Percentiles rank a stretch among this genome's conserved stretches.
Evolutionary conservation across 1,140 invertebrate species (phyloP).

Genomic region (Sitodiplosis mosellana): DNA sequence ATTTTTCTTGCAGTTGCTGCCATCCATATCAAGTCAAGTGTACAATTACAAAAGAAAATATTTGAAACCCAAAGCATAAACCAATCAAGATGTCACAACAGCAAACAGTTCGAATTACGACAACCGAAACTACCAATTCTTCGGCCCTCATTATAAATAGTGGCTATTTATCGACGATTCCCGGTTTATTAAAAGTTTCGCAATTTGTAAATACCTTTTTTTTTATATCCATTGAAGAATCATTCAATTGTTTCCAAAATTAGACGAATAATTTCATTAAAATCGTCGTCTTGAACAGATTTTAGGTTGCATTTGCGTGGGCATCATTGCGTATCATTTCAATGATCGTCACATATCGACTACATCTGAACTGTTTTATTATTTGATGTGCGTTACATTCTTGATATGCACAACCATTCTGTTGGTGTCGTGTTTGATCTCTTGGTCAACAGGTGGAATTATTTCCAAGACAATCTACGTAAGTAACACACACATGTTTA

Average conservation of each 20-base stretch:
- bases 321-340: constrained; percentile 38
- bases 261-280: neutral
- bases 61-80: no score
- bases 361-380: constrained; percentile 41
- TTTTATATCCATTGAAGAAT: neutral
- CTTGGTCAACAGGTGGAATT: constrained; percentile 50
- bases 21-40: no score
- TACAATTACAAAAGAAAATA: no score
- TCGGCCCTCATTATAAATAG: constrained; percentile 47
- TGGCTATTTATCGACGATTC: constrained; percentile 42
- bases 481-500: neutral
- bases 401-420: constrained; percentile 49
- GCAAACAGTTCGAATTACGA: constrained; percentile 25
- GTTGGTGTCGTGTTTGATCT: constrained; percentile 43
- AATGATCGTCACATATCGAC: constrained; percentile 17
- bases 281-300: no score
- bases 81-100: neutral
- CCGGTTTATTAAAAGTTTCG: constrained; percentile 44
- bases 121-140: constrained; percentile 44
- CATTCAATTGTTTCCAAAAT: neutral
- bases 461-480: constrained; percentile 46
- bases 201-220: constrained; percentile 36
- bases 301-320: constrained; percentile 44
- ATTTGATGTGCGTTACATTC: constrained; percentile 47
- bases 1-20: no score